A percentile compares a stretch with the other conserved stretches of the same genome.
These are phyloP conservation scores for Otis tarda DNA, from an alignment of 2,113 vertebrate species.

Conservation along the genomic window DNA sequence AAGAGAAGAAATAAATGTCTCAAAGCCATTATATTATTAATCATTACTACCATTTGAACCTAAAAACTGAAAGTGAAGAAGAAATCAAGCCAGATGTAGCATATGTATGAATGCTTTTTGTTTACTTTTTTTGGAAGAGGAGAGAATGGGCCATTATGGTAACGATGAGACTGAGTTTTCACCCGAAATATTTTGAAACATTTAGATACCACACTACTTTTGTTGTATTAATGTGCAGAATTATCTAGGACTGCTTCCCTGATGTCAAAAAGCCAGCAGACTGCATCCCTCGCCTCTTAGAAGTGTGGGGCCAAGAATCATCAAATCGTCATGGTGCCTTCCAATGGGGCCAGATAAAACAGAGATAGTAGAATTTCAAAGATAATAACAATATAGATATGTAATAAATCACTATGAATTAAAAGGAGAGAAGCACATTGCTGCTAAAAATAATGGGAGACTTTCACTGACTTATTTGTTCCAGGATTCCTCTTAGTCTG, in stretches of 20 bases:
- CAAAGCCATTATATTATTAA: slow-evolving; percentile 15
- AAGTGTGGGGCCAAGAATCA: neutral
- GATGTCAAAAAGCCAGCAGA: neutral
- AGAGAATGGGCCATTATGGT: neutral
- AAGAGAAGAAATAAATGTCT: slow-evolving; percentile 41
- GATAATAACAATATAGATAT: neutral
- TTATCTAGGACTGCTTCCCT: neutral
- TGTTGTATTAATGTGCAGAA: neutral
- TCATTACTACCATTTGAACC: slow-evolving; percentile 25
- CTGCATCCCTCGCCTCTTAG: neutral
- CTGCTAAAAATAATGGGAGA: neutral
- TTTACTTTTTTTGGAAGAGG: neutral
- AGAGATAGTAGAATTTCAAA: neutral
- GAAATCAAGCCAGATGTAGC: neutral
- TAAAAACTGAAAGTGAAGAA: slow-evolving; percentile 30
- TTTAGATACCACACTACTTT: neutral
- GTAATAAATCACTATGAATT: neutral
- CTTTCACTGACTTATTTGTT: neutral
- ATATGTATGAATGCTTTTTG: neutral
- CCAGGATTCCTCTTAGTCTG: neutral
- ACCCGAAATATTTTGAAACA: neutral
- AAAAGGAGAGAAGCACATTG: neutral
- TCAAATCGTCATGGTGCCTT: accelerated
- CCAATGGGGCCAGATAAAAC: neutral
- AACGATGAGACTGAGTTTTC: neutral